Evolutionary conservation across 2,888 invertebrate species (phyloP), one percentile per base, ranked within the genome.

Genomic region (Pristionchus exspectatus): DNA sequence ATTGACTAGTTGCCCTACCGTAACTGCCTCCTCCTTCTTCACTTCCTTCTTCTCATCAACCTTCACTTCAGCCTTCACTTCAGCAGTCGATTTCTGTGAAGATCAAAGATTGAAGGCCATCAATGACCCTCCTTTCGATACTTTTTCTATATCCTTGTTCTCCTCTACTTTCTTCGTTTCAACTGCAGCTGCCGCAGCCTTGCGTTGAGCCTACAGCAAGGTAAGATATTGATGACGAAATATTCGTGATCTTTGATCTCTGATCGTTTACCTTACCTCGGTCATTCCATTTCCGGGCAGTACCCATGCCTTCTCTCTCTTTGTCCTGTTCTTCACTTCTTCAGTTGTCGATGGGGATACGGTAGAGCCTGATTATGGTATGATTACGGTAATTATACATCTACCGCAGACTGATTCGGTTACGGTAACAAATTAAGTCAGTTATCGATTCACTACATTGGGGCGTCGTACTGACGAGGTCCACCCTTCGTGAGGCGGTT

Each of bases 311-410:
- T 44, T 44, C 14, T 44, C 44, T 24, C 77, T 16, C 44, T 44
- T 77, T 44, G 21, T 24, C 21, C 77, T 77, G 18, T 24, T 77
- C 77, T 77, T 77, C 4, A 4, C 44, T 38, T 18, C 77, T 5
- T 44, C 77, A 18, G 21, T 24, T 21, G 44, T 30, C 44, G 77
- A 44, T 56, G 4, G 56, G 56, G 56, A 10, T 77, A 77, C 77
- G 38, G 77, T 77, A 77, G 77, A 44, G 16, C 77, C 77, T 77
- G 44, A 27, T 30, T 77, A 24, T 44, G 77, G 38, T 77, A 77
- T 16, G 77, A 44, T 16, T 44, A 38, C 77, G 24, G 44, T 77
- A 69, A 27, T 18, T 38, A 77, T 56, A 12, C 54, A 54, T 54
- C 54, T 7, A 54, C 14, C 54, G 7, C 54, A n/a, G n/a, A n/a